Percentiles rank a stretch among this genome's conserved stretches.
phyloP scores from a whole-genome alignment of 2,113 vertebrate genomes.

The Colinus virginianus region DNA sequence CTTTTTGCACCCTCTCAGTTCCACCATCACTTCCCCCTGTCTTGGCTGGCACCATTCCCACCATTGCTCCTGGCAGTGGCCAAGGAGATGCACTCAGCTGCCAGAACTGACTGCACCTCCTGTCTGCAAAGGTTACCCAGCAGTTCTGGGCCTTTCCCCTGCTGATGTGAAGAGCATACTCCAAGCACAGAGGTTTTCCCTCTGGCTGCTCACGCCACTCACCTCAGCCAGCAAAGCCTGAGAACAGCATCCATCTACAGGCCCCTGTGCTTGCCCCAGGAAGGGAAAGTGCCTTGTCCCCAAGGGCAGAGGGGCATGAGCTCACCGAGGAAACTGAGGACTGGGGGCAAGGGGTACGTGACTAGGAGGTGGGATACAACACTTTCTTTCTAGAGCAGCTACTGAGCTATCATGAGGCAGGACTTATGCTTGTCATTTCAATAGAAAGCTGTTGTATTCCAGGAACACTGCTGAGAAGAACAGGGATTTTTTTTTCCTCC shows the following conservation, averaged over 20 bases:
- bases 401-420: background rate
- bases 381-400: background rate
- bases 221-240: background rate
- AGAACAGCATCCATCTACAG: background rate
- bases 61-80: background rate
- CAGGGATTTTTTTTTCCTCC: background rate
- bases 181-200: background rate
- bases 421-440: background rate
- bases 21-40: background rate
- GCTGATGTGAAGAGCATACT: background rate
- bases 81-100: background rate
- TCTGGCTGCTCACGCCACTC: background rate
- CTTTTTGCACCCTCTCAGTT: background rate
- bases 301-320: background rate
- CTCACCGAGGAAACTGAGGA: background rate
- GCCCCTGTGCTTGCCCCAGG: background rate
- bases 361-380: background rate
- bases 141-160: background rate
- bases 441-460: background rate
- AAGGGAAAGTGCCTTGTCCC: background rate
- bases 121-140: background rate
- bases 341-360: background rate
- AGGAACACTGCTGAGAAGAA: background rate
- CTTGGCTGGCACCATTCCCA: background rate
- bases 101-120: background rate